Conservation (phyloP, 2,113 vertebrate genomes). For the Lamprologus lemairii region DNA sequence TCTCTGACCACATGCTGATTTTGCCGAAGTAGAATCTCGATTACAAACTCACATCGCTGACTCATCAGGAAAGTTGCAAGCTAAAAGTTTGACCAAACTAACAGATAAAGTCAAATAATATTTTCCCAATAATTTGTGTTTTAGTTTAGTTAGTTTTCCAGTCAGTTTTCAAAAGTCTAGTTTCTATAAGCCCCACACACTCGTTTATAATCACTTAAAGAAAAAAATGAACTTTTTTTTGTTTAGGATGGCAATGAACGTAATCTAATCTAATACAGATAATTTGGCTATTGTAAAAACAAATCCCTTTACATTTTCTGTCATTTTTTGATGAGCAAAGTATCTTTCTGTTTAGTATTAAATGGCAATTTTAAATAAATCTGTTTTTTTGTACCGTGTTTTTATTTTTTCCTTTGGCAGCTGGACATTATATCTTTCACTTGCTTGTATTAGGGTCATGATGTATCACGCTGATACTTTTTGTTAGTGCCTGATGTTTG, state of each 20-base stretch:
- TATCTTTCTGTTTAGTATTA: neutral
- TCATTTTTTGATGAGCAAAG: neutral
- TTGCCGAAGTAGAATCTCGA: neutral
- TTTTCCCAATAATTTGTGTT: neutral
- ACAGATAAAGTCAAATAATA: neutral
- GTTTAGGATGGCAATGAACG: neutral
- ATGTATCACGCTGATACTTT: neutral
- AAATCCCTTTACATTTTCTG: neutral
- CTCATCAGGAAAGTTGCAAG: neutral
- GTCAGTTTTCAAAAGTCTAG: neutral
- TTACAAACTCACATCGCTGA: neutral
- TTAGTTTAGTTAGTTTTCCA: neutral
- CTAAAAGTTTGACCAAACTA: neutral
- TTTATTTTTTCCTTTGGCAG: neutral
- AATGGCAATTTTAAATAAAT: neutral
- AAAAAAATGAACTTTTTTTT: neutral
- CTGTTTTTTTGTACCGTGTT: neutral
- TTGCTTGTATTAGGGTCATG: neutral
- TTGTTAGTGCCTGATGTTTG: neutral
- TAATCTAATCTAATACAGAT: neutral
- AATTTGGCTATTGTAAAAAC: neutral
- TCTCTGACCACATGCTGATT: neutral
- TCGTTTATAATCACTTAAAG: neutral
- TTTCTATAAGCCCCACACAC: neutral
- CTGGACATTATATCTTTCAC: neutral